Evolutionary conservation across 2,797 vertebrate species (phyloP), one percentile per base, ranked within the genome.

Genomic region (Petrocephalus schoutedeni): DNA sequence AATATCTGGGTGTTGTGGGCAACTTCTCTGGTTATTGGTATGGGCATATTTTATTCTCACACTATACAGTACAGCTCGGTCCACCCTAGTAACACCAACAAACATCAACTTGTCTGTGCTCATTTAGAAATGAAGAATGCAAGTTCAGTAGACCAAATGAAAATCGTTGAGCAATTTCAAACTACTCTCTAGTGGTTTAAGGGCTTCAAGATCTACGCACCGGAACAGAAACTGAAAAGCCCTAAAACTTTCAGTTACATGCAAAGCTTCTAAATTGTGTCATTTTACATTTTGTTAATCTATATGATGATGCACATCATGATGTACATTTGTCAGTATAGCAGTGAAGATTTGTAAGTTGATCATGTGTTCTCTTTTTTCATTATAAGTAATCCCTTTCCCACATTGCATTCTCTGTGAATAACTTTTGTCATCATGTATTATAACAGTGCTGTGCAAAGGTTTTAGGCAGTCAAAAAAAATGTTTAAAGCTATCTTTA

Each of bases 131-230:
- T 85, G 36, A 53, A 64, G 57, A 85, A 85, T 85, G 58, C 59
- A 71, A 85, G 59, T 3, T 56, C 56, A 77, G n/a, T 85, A 59
- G 87, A 85, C 87, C 82, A 85, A 88, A 88, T 85, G 19, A 16
- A n/a, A 71, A 14, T 53, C 16, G 49, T 45, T n/a, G 32, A 28
- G 58, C 23, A 51, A 64, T 58, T 64, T 53, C 41, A 88, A 9
- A 67, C 53, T 67, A 21, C 21, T 54, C 58, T n/a, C 9, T 67
- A 41, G 49, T 41, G 21, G 41, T 49, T 16, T 6, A 36, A 53
- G 59, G 28, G 45, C 64, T 54, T 77, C 8, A 9, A 61, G 32
- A 36, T 74, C 36, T 56, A 49, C 2, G 8, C 23, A 58, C 10
- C 7, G 28, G 36, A 28, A 21, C 28, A 16, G 61, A 77, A 49